A percentile compares a stretch with the other conserved stretches of the same genome.
Evolutionary conservation across 2,113 vertebrate species (phyloP).

Genomic region (Crocuta crocuta): DNA sequence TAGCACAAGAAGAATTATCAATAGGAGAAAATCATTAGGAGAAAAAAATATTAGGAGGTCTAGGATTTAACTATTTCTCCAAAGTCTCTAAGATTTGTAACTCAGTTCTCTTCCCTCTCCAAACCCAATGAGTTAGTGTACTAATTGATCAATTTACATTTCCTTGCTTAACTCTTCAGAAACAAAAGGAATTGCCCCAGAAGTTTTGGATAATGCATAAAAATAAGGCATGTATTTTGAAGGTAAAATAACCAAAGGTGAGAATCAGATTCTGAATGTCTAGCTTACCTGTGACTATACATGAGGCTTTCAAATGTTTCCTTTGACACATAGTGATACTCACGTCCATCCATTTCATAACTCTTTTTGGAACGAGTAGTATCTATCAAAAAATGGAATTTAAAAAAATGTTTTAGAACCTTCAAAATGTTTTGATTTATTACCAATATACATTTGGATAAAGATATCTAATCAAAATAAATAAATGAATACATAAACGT

Average conservation of each 20-base stretch:
- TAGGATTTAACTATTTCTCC: background rate
- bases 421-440: slow-evolving; percentile 37
- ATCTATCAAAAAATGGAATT: slow-evolving; percentile 85
- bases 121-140: background rate
- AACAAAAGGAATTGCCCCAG: background rate
- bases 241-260: background rate
- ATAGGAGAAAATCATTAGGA: background rate
- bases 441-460: background rate
- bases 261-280: slow-evolving; percentile 6
- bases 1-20: background rate
- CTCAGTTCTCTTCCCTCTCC: background rate
- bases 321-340: slow-evolving; percentile 95
- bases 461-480: slow-evolving; percentile 23
- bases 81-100: slow-evolving; percentile 12
- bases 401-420: background rate
- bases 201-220: background rate
- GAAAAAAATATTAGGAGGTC: background rate
- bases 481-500: background rate
- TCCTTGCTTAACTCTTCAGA: slow-evolving; percentile 31
- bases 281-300: slow-evolving; percentile 91
- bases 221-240: background rate
- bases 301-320: slow-evolving; percentile 95
- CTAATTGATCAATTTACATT: background rate
- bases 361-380: slow-evolving; percentile 93
- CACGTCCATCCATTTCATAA: slow-evolving; percentile 94